These are phyloP conservation scores for Antechinus stuartii DNA, from an alignment of 2,113 vertebrate genomes.

Conservation along the genomic window DNA sequence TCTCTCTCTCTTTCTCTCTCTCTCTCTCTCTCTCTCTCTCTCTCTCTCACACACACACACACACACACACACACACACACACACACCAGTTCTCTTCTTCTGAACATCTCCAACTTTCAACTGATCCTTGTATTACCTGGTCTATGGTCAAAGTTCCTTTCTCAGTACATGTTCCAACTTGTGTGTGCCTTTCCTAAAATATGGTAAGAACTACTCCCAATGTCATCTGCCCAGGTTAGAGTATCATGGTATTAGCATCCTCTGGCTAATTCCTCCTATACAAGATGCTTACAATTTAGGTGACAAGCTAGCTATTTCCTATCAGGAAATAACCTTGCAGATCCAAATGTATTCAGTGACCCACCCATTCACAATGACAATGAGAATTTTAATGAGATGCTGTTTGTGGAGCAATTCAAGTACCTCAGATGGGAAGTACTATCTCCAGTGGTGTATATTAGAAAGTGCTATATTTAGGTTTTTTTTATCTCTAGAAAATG, in stretches of 20 bases:
- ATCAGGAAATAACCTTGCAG: background rate
- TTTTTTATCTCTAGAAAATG: background rate
- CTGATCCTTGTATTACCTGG: background rate
- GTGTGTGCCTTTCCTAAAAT: background rate
- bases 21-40: too few relatives aligned
- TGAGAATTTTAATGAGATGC: background rate
- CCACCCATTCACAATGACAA: background rate
- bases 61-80: background rate
- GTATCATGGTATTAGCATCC: background rate
- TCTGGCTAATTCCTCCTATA: background rate
- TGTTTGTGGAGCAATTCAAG: background rate
- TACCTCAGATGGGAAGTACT: background rate
- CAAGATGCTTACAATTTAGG: background rate
- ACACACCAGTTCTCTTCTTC: background rate
- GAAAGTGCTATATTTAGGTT: background rate
- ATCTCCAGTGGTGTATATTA: background rate
- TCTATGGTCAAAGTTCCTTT: background rate
- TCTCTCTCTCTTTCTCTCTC: too few relatives aligned
- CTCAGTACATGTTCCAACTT: background rate
- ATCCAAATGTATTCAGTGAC: background rate
- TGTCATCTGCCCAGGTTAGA: background rate
- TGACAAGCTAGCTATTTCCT: background rate
- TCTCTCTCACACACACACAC: background rate
- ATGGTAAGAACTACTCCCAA: background rate
- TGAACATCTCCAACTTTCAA: background rate